These are phyloP conservation scores for Pedicia rivosa DNA, from an alignment of 2,888 invertebrate species.

Conservation along the genomic window DNA sequence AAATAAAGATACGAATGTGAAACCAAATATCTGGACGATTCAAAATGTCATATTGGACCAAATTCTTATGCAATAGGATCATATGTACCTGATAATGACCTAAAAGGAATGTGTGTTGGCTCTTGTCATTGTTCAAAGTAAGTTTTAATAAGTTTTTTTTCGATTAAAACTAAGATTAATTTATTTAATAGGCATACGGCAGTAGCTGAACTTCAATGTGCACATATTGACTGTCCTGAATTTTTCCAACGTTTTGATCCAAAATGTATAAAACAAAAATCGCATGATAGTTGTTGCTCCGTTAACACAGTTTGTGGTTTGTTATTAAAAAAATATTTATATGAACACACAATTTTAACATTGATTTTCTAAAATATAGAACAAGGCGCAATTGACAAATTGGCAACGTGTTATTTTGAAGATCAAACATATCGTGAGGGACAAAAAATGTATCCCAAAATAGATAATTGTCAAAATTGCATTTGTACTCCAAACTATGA, in stretches of 20 bases:
- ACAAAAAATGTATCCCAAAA: no score
- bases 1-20: no score
- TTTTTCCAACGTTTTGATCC: background rate
- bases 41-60: background rate
- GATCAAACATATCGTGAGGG: no score
- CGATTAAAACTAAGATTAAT: background rate
- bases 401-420: no score
- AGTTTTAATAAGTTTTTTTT: background rate
- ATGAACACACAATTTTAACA: no score
- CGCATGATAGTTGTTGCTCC: background rate
- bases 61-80: background rate
- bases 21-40: no score
- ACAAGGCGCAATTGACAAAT: no score
- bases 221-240: background rate
- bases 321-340: background rate
- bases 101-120: background rate
- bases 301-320: no score
- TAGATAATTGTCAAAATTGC: no score
- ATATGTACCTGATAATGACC: background rate
- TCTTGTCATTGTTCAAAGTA: background rate
- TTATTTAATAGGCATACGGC: background rate
- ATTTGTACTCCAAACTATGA: no score
- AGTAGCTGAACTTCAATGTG: background rate
- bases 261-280: background rate
- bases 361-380: no score